Evolutionary conservation across 1,140 invertebrate genomes (phyloP).

Genomic region (Epicauta chinensis): DNA sequence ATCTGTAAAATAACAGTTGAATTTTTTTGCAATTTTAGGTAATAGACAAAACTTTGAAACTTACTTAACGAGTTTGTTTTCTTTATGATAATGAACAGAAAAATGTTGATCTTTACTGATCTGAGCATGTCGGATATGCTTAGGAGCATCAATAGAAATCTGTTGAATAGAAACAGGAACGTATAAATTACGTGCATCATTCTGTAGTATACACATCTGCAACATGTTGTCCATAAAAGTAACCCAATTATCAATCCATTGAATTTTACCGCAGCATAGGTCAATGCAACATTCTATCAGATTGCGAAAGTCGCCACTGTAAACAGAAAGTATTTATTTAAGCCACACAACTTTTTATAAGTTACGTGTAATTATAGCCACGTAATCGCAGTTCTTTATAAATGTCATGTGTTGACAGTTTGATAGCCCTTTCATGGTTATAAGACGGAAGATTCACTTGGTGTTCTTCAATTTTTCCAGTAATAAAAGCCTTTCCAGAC

Average conservation of each 20-base stretch:
- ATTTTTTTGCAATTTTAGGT: slow-evolving; percentile 3
- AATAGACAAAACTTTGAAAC: too few relatives aligned
- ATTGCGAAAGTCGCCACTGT: slow-evolving; percentile 22
- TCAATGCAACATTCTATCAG: slow-evolving; percentile 39
- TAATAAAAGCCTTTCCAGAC: slow-evolving; percentile 64
- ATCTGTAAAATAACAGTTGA: not conserved
- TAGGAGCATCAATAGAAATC: slow-evolving; percentile 68
- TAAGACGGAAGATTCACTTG: too few relatives aligned
- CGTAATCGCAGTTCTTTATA: slow-evolving; percentile 81
- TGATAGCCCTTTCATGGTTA: slow-evolving; percentile 83
- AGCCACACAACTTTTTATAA: not conserved
- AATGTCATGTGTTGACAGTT: slow-evolving; percentile 81
- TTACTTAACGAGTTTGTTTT: slow-evolving; percentile 28
- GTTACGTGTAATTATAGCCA: slow-evolving; percentile 79
- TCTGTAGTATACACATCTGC: slow-evolving; percentile 72
- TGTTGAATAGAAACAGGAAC: slow-evolving; percentile 80
- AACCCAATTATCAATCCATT: slow-evolving; percentile 79
- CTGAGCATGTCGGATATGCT: slow-evolving; percentile 53
- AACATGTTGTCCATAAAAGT: slow-evolving; percentile 92
- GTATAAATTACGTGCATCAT: slow-evolving; percentile 66
- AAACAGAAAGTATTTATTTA: slow-evolving; percentile 3
- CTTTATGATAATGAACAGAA: slow-evolving; percentile 41
- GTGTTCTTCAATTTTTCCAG: slow-evolving; percentile 73
- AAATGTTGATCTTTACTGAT: slow-evolving; percentile 43
- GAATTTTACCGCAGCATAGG: slow-evolving; percentile 43